A percentile compares a stretch with the other conserved stretches of the same genome.
phyloP scores from a whole-genome alignment of 1,140 invertebrate species.

The Drosophila pachea region DNA sequence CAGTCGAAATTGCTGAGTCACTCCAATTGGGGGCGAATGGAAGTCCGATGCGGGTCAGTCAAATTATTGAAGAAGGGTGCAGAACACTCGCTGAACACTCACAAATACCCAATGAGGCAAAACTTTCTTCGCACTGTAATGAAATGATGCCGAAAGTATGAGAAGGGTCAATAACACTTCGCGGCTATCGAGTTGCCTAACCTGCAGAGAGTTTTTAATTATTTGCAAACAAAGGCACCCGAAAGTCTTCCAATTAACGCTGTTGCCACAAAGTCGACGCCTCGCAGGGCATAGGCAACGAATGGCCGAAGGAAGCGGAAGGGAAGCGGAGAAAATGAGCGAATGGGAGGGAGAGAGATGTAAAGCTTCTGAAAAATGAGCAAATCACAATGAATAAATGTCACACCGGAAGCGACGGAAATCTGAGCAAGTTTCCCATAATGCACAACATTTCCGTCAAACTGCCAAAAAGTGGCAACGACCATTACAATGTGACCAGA shows the following conservation, averaged over 20 bases:
- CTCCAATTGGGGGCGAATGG: conserved; percentile 29
- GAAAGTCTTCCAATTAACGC: conserved; percentile 65
- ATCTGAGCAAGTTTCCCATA: conserved; percentile 50
- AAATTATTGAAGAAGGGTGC: conserved; percentile 13
- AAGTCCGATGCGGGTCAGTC: conserved; percentile 51
- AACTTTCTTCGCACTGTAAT: conserved; percentile 50
- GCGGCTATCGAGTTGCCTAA: conserved; percentile 33
- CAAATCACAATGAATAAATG: conserved; percentile 78
- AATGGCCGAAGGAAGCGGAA: not conserved
- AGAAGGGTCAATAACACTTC: conserved; percentile 56
- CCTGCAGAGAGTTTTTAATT: conserved; percentile 60
- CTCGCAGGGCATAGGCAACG: not conserved
- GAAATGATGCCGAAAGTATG: conserved; percentile 33
- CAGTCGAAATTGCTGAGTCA: conserved; percentile 60
- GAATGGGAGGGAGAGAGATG: not conserved
- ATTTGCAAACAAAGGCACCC: conserved; percentile 70
- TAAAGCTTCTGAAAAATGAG: conserved; percentile 53
- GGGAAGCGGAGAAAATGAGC: not conserved
- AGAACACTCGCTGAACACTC: not conserved
- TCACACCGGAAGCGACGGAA: conserved; percentile 73
- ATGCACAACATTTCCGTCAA: conserved; percentile 64
- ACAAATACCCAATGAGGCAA: conserved; percentile 20
- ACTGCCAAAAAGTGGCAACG: conserved; percentile 39
- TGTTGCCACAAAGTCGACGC: conserved; percentile 30
- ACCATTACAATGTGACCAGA: conserved; percentile 35